A percentile compares a stretch with the other conserved stretches of the same genome.
Evolutionary conservation across 2,797 vertebrate species (phyloP).

Genomic region (Enteromius anoplus): DNA sequence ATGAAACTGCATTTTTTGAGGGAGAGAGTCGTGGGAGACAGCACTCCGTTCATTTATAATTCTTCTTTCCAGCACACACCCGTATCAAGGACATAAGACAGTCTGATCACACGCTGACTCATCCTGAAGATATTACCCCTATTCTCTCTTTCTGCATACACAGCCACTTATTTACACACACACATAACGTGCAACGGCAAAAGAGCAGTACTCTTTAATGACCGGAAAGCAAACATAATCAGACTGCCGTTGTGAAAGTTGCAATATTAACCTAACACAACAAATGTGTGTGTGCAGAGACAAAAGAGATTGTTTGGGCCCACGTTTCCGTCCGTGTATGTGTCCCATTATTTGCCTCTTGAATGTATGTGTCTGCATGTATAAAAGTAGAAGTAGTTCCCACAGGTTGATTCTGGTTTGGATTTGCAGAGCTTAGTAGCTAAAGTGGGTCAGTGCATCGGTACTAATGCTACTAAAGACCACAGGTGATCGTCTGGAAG

Average conservation of each 20-base stretch:
- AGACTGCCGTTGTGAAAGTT: conserved; percentile 32
- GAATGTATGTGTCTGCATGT: conserved; percentile 12
- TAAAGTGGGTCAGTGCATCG: conserved; percentile 68
- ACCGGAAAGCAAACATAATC: background rate
- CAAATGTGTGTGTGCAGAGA: conserved; percentile 26
- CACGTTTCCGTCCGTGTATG: background rate
- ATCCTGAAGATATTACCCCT: conserved; percentile 29
- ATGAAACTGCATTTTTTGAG: background rate
- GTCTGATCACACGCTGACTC: conserved; percentile 50
- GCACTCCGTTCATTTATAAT: background rate
- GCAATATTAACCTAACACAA: background rate
- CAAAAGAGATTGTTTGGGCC: background rate
- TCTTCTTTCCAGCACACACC: background rate
- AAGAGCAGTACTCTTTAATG: conserved; percentile 4
- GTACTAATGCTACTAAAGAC: conserved; percentile 30
- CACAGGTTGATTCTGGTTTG: conserved; percentile 57
- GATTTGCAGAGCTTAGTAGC: conserved; percentile 68
- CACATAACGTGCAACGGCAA: conserved; percentile 55
- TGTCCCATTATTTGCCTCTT: background rate
- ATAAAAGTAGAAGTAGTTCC: conserved; percentile 43
- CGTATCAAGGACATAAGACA: background rate
- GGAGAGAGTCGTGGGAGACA: background rate
- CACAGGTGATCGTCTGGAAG: conserved; percentile 51
- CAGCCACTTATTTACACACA: conserved; percentile 55
- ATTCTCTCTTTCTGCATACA: conserved; percentile 19